Evolutionary conservation across 2,888 invertebrate genomes (phyloP), one percentile per base, ranked within the genome.

Genomic region (Campaea margaritaria): DNA sequence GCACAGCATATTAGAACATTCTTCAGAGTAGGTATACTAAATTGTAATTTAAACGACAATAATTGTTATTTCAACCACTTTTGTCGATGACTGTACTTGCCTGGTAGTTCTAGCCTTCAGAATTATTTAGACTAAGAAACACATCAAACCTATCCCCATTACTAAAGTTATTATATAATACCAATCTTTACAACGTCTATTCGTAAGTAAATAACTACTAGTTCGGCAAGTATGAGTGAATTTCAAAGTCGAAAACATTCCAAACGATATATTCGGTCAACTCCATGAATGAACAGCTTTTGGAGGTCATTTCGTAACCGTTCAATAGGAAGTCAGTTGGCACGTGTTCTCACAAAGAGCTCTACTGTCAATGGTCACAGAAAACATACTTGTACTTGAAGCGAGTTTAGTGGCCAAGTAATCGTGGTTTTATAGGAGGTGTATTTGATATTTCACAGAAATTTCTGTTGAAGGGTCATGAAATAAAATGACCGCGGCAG

Each of bases 271-370:
- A 62, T 62, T 62, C 62, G 58, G 63, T 56, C 65, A 65, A 48
- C 49, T 55, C 31, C 50, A 61, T 65, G 58, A 68, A 69, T 68
- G 64, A 52, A 62, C 63, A 45, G 54, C 49, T 66, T 68, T 66
- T 70, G 68, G 68, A 58, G 69, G 70, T 70, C 69, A 66, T 80
- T 78, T 76, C 74, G 74, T 80, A 75, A 81, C 69, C 73, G 73
- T 74, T 80, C 75, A 83, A 83, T 80, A 77, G 73, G 69, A 60
- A 58, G 73, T 75, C 69, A 72, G 70, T 71, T 49, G 69, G 80
- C 80, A 83, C 84, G 85, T 82, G 82, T 80, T 75, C 73, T 65
- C 54, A 77, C 77, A 80, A 84, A 76, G 70, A 65, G 72, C 70
- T 69, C 79, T 75, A 82, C 83, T 80, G 82, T 82, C 61, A 70